A percentile compares a stretch with the other conserved stretches of the same genome.
phyloP scores from a whole-genome alignment of 2,888 invertebrate species.

The Amitus sp. region DNA sequence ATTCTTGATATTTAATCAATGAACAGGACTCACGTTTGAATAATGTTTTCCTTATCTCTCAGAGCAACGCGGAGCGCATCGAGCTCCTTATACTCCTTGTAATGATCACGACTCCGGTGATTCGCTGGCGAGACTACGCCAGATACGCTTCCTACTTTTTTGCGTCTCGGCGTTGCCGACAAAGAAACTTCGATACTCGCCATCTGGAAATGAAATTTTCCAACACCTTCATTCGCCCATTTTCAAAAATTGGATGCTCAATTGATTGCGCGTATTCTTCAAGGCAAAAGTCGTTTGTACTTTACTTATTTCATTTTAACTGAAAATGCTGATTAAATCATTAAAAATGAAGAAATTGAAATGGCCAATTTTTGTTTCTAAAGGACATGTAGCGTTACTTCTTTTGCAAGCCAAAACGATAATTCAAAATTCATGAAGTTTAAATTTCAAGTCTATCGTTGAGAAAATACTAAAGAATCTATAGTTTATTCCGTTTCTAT shows the following conservation, averaged over 20 bases:
- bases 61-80: slow-evolving; percentile 78
- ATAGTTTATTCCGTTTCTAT: too few species aligned
- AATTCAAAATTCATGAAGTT: too few species aligned
- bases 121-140: slow-evolving; percentile 56
- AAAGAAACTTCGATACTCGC: slow-evolving; percentile 86
- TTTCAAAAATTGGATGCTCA: neutral
- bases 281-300: too few species aligned
- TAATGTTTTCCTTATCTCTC: slow-evolving; percentile 84
- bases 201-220: slow-evolving; percentile 71
- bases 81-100: slow-evolving; percentile 71
- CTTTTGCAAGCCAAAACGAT: too few species aligned
- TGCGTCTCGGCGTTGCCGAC: slow-evolving; percentile 72
- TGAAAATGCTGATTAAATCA: too few species aligned
- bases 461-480: too few species aligned
- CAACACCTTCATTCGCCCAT: neutral
- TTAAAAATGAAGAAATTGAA: too few species aligned
- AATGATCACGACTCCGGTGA: slow-evolving; percentile 62
- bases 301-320: too few species aligned
- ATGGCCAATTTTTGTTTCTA: too few species aligned
- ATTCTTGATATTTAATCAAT: slow-evolving; percentile 9
- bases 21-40: slow-evolving; percentile 72
- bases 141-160: slow-evolving; percentile 68
- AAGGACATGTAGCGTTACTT: too few species aligned
- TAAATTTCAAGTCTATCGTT: too few species aligned
- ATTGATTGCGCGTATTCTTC: too few species aligned